Evolutionary conservation across 2,797 vertebrate genomes (phyloP), one percentile per base, ranked within the genome.

Genomic region (Scolopax rusticola): DNA sequence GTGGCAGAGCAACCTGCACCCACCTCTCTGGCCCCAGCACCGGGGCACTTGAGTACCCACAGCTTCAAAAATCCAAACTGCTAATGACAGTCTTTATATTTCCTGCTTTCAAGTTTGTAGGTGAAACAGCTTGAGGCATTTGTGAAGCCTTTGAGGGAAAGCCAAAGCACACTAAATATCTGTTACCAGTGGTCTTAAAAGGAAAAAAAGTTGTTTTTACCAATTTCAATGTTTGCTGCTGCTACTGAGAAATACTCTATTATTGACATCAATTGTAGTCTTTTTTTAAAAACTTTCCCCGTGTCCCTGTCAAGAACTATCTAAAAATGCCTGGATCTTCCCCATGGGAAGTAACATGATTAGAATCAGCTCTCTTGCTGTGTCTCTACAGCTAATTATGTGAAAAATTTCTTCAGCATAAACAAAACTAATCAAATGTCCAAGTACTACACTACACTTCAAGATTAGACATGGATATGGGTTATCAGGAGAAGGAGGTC

Each of bases 291-390:
- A 63, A 36, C 38, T 71, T 85, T 68, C 54, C 27, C 43, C 8
- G 20, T 15, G 50, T 59, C 28, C 45, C 56, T 73, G 54, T 69
- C 33, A 64, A 86, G 60, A 79, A 53, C 50, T 30, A 64, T 92
- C 36, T 86, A 59, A 78, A 86, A 94, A 73, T 63, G 33, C 56
- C 68, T 88, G 67, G 50, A 69, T 65, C 73, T 74, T 68, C 83
- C 14, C 20, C 1, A 0, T 54, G 75, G 69, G 57, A 76, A 76
- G 32, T 59, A 70, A 65, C 45, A n/a, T 1, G 23, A 76, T 65
- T 65, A 65, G 45, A 75, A 75, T 9, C 11, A 57, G 40, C 63
- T 87, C 61, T 64, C 30, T 53, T 64, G 69, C 79, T 78, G 25
- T 51, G 27, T 83, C 24, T 45, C 56, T 64, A 25, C 50, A 57